Conservation (phyloP, 1,140 invertebrate species). For the Dolichoris vasculosae region DNA sequence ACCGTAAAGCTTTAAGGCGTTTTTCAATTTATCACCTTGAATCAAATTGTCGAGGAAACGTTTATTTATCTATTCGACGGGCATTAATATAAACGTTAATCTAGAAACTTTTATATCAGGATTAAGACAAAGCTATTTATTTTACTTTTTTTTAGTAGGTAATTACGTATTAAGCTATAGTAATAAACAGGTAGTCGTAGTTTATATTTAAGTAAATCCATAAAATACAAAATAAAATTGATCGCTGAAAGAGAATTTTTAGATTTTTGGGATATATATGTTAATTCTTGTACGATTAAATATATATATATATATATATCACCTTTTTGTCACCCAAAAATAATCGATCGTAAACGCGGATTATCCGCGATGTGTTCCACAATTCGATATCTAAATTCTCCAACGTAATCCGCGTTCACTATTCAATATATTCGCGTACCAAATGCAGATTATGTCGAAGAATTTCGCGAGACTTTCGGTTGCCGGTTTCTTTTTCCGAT, state of each 20-base stretch:
- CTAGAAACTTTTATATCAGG: neutral
- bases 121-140: conserved; percentile 30
- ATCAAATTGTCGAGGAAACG: neutral
- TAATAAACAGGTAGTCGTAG: conserved; percentile 8
- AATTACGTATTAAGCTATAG: conserved; percentile 20
- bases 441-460: too few relatives aligned
- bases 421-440: too few relatives aligned
- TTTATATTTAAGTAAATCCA: neutral
- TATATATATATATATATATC: neutral
- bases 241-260: conserved; percentile 37
- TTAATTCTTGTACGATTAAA: conserved; percentile 12
- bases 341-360: too few relatives aligned
- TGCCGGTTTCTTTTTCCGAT: too few relatives aligned
- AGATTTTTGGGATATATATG: conserved; percentile 9
- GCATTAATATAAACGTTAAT: conserved; percentile 35
- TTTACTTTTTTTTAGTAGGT: neutral
- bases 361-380: too few relatives aligned
- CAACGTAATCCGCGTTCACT: too few relatives aligned
- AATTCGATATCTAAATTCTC: too few relatives aligned
- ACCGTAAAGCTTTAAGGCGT: neutral
- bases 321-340: too few relatives aligned
- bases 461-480: too few relatives aligned
- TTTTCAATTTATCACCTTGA: neutral
- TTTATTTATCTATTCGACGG: conserved; percentile 17
- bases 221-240: conserved; percentile 5